Evolutionary conservation across 2,113 vertebrate genomes (phyloP).

Genomic region (Zingel zingel): DNA sequence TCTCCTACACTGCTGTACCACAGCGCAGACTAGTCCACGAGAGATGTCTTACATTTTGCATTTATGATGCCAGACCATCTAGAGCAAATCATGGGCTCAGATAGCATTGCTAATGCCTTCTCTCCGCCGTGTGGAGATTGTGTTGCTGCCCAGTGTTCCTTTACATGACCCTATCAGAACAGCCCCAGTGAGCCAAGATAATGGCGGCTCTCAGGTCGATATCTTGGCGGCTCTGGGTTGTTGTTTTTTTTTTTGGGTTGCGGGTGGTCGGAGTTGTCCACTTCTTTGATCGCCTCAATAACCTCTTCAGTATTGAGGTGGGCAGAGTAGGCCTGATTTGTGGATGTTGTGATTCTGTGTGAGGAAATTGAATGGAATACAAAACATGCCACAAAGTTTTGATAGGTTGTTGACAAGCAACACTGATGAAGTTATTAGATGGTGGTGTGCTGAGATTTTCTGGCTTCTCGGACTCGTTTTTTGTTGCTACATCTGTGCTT

Average conservation of each 20-base stretch:
- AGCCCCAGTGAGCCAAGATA: conserved; percentile 15
- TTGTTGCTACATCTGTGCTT: not conserved
- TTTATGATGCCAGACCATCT: conserved; percentile 10
- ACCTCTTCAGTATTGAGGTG: not conserved
- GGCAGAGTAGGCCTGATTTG: not conserved
- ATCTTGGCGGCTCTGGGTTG: not conserved
- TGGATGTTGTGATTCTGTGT: not conserved
- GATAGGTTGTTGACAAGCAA: not conserved
- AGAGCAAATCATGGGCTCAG: conserved; percentile 13
- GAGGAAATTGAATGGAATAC: not conserved
- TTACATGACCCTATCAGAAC: conserved; percentile 16
- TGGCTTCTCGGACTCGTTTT: not conserved
- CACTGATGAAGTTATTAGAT: not conserved
- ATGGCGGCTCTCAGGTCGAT: conserved; percentile 27
- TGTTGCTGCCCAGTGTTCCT: conserved; percentile 50
- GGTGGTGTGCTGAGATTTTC: not conserved
- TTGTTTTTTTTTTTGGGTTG: not conserved
- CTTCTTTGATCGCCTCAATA: not conserved
- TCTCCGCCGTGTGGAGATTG: conserved; percentile 31
- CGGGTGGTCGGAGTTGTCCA: not conserved
- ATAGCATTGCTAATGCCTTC: conserved; percentile 13
- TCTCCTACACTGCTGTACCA: not conserved
- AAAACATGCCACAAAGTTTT: not conserved
- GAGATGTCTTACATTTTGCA: conserved; percentile 6
- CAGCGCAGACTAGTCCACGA: not conserved